Evolutionary conservation across 2,113 vertebrate genomes (phyloP).

Genomic region (Nothoprocta pentlandii): DNA sequence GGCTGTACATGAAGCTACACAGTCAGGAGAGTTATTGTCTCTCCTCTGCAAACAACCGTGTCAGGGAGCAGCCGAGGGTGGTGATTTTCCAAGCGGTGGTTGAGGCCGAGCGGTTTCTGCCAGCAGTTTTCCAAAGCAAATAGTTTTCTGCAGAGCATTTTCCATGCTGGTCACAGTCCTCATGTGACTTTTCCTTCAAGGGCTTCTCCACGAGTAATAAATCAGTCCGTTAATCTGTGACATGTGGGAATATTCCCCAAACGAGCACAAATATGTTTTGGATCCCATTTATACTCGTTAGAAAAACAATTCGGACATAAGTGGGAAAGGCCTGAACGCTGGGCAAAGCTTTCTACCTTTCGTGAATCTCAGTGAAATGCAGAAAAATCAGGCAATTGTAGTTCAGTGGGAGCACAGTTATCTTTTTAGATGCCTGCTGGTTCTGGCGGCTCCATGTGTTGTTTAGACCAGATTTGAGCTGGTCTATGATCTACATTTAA

Average conservation of each 20-base stretch:
- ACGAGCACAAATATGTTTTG: background rate
- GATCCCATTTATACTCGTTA: background rate
- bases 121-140: background rate
- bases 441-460: background rate
- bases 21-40: background rate
- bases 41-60: background rate
- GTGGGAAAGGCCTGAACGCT: background rate
- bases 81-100: background rate
- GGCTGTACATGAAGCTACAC: background rate
- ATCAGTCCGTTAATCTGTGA: background rate
- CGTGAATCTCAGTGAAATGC: background rate
- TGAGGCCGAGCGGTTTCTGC: background rate
- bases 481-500: background rate
- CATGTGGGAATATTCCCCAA: background rate
- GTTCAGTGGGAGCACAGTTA: background rate
- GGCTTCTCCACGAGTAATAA: background rate
- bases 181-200: background rate
- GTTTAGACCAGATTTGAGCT: background rate
- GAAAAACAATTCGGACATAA: background rate
- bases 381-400: background rate
- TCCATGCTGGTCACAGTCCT: background rate
- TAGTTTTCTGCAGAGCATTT: background rate
- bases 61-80: fast-evolving
- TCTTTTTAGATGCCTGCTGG: background rate
- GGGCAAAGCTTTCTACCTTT: background rate